These are phyloP conservation scores for Alca torda DNA, from an alignment of 2,797 vertebrate genomes.

Conservation along the genomic window DNA sequence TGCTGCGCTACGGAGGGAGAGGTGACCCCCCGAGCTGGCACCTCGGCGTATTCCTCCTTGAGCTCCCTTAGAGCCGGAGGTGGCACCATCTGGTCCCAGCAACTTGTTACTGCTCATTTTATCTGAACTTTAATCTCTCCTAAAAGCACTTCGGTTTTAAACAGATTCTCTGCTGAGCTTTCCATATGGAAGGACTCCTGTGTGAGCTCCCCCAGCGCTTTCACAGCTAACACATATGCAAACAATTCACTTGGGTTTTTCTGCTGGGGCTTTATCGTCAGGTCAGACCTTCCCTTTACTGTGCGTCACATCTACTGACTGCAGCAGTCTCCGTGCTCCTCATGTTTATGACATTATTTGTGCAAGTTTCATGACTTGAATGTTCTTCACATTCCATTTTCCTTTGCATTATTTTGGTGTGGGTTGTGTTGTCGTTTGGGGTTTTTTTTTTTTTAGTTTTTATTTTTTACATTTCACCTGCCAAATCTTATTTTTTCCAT, in stretches of 20 bases:
- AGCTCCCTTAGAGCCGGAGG: background rate
- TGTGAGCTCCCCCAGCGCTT: background rate
- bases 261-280: background rate
- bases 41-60: fast-evolving
- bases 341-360: background rate
- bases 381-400: background rate
- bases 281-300: background rate
- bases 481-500: background rate
- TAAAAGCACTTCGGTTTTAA: background rate
- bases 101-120: background rate
- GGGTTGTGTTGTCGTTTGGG: background rate
- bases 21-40: background rate
- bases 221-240: background rate
- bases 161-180: background rate
- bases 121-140: background rate
- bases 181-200: background rate
- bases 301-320: background rate
- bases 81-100: background rate
- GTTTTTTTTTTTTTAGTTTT: background rate
- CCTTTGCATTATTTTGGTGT: background rate
- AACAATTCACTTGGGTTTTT: background rate
- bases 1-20: background rate
- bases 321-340: background rate
- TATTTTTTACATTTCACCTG: background rate
- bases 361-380: background rate